Evolutionary conservation across 2,888 invertebrate genomes (phyloP).

Genomic region (Eutolmus rufibarbis): DNA sequence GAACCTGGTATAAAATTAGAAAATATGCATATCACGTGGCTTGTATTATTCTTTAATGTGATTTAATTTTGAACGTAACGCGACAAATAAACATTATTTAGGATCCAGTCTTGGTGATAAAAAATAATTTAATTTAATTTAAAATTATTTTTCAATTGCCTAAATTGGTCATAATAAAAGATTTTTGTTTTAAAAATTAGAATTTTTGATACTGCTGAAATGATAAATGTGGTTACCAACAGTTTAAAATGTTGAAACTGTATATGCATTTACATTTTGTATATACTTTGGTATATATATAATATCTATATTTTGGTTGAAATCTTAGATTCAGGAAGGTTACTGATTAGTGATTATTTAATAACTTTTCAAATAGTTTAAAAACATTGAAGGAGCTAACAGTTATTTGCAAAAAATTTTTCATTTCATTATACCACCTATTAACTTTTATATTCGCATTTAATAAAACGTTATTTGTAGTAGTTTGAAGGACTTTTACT

Average conservation of each 20-base stretch:
- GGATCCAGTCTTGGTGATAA: background rate
- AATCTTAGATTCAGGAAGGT: too few relatives aligned
- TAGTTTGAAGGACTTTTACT: background rate
- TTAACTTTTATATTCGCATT: background rate
- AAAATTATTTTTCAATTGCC: background rate
- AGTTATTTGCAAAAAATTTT: too few relatives aligned
- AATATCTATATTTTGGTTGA: too few relatives aligned
- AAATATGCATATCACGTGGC: background rate
- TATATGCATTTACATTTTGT: too few relatives aligned
- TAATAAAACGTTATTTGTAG: background rate
- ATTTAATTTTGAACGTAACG: background rate
- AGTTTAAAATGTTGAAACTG: too few relatives aligned
- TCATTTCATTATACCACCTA: background rate
- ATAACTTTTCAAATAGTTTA: too few relatives aligned
- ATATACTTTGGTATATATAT: too few relatives aligned
- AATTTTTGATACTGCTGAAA: too few relatives aligned
- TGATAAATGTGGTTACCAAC: too few relatives aligned
- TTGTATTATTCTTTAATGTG: background rate
- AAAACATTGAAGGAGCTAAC: too few relatives aligned
- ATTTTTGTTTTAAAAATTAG: too few relatives aligned
- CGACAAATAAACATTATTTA: background rate
- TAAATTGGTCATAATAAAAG: background rate
- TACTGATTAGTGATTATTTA: too few relatives aligned
- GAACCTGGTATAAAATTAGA: background rate
- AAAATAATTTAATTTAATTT: background rate